Evolutionary conservation across 1,140 invertebrate genomes (phyloP).

Genomic region (Babylonia areolata): DNA sequence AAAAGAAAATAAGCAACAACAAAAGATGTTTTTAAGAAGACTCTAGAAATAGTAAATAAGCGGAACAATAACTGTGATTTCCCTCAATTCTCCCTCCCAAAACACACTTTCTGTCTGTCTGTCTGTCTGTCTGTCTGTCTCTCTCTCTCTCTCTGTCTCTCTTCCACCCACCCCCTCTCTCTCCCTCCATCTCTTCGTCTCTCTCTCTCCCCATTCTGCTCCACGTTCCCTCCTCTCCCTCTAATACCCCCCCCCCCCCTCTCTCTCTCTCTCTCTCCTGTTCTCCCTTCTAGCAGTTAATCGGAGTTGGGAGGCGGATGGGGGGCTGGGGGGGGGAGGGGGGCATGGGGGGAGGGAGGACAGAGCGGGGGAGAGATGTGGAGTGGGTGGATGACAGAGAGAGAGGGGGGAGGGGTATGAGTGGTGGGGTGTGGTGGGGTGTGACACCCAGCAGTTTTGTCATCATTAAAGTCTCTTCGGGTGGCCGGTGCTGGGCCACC

Average conservation of each 20-base stretch:
- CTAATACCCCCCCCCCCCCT: background rate
- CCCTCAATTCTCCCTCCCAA: too few species aligned
- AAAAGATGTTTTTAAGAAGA: background rate
- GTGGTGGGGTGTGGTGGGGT: too few species aligned
- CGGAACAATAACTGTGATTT: background rate
- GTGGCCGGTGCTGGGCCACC: too few species aligned
- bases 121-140: constrained; percentile 7
- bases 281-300: background rate
- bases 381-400: too few species aligned
- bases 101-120: background rate
- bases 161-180: background rate
- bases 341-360: too few species aligned
- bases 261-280: constrained; percentile 16
- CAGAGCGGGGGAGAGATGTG: too few species aligned
- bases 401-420: too few species aligned
- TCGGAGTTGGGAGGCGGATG: too few species aligned
- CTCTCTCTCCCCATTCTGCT: background rate
- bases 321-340: too few species aligned
- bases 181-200: background rate
- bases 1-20: background rate
- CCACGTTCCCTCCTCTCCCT: background rate
- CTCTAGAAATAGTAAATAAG: background rate
- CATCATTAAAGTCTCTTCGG: too few species aligned
- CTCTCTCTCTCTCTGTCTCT: background rate
- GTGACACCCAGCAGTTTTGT: too few species aligned